A percentile compares a stretch with the other conserved stretches of the same genome.
Conservation (phyloP, 2,113 vertebrate species). For the Promerops cafer region DNA sequence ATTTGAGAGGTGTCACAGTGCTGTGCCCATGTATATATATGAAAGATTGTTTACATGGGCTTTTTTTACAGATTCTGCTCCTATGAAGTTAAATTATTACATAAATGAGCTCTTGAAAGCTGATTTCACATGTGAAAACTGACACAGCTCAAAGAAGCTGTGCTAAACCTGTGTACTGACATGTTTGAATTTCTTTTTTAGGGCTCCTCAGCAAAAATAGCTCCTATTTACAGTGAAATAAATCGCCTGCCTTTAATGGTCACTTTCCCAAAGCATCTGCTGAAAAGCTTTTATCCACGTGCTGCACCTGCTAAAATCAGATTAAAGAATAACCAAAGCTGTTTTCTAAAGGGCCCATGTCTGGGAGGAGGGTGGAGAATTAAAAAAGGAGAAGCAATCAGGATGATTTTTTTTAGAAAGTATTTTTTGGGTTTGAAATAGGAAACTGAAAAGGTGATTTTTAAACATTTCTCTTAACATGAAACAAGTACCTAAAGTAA, state of each 20-base stretch:
- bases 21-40: neutral
- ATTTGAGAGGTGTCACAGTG: neutral
- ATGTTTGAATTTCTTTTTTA: neutral
- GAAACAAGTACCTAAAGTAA: neutral
- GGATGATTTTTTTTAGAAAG: neutral
- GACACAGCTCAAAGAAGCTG: neutral
- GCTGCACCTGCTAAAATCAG: conserved; percentile 61
- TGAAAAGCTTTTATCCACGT: conserved; percentile 24
- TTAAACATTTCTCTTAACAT: neutral
- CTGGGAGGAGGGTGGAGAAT: neutral
- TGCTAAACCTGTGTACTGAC: neutral
- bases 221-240: neutral
- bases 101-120: neutral
- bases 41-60: neutral
- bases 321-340: conserved; percentile 15
- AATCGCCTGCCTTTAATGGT: neutral
- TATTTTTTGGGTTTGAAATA: neutral
- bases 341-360: neutral
- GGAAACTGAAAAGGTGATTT: neutral
- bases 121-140: neutral
- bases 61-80: conserved; percentile 5
- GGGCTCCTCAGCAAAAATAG: neutral
- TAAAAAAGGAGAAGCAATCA: neutral
- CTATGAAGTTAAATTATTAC: neutral
- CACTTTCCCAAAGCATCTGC: conserved; percentile 29